Evolutionary conservation across 2,113 vertebrate species (phyloP).

Genomic region (human (Homo sapiens)): GRCh38 chr16:16700501-16701000

Average conservation of each 20-base stretch:
- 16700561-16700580: conserved; percentile 48
- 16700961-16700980: too few species aligned
- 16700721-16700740: conserved; percentile 11
- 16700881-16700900: background rate
- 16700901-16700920: background rate
- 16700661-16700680: conserved; percentile 30
- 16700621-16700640: conserved; percentile 46
- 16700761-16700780: background rate
- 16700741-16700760: conserved; percentile 1
- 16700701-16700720: background rate
- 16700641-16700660: conserved; percentile 66
- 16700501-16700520: conserved; percentile 57
- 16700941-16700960: too few species aligned
- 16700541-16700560: background rate
- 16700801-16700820: background rate
- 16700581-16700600: background rate
- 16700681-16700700: conserved; percentile 31
- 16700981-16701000: too few species aligned
- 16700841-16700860: background rate
- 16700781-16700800: background rate
- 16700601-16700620: conserved; percentile 25
- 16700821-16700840: background rate
- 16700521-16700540: conserved; percentile 59
- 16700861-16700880: background rate
- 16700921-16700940: background rate